phyloP scores from a whole-genome alignment of 2,888 invertebrate genomes.

The Microctonus brassicae region DNA sequence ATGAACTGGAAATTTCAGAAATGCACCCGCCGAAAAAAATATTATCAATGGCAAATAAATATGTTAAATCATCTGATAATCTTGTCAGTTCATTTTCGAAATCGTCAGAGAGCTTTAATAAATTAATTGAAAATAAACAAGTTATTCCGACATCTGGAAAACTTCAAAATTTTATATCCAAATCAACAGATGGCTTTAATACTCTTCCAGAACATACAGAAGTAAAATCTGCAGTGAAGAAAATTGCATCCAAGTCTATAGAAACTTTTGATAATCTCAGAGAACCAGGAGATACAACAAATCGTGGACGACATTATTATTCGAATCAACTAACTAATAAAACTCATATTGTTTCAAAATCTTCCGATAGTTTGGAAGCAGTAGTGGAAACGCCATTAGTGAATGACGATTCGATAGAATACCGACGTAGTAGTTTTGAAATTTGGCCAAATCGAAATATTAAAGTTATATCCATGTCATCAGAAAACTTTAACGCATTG shows the following conservation, averaged over 20 bases:
- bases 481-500: constrained; percentile 61
- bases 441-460: constrained; percentile 49
- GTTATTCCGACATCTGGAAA: constrained; percentile 39
- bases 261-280: constrained; percentile 46
- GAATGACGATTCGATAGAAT: constrained; percentile 53
- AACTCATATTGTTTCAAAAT: constrained; percentile 53
- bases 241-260: constrained; percentile 55
- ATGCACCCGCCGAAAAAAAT: constrained; percentile 55
- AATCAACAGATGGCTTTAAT: constrained; percentile 63
- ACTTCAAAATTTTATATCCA: constrained; percentile 50
- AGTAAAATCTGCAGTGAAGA: neutral
- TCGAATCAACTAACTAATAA: constrained; percentile 55
- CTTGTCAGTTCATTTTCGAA: constrained; percentile 60
- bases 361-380: constrained; percentile 62
- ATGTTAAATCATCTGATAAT: constrained; percentile 64
- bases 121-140: constrained; percentile 35
- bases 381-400: constrained; percentile 53
- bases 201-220: constrained; percentile 41
- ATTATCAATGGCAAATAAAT: constrained; percentile 53
- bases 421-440: constrained; percentile 57
- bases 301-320: constrained; percentile 30
- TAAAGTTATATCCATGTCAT: constrained; percentile 63
- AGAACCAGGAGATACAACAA: constrained; percentile 37
- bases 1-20: constrained; percentile 59
- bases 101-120: constrained; percentile 55